A percentile compares a stretch with the other conserved stretches of the same genome.
These are phyloP conservation scores for Chaetodon trifascialis DNA, from an alignment of 2,113 vertebrate species.

Conservation along the genomic window DNA sequence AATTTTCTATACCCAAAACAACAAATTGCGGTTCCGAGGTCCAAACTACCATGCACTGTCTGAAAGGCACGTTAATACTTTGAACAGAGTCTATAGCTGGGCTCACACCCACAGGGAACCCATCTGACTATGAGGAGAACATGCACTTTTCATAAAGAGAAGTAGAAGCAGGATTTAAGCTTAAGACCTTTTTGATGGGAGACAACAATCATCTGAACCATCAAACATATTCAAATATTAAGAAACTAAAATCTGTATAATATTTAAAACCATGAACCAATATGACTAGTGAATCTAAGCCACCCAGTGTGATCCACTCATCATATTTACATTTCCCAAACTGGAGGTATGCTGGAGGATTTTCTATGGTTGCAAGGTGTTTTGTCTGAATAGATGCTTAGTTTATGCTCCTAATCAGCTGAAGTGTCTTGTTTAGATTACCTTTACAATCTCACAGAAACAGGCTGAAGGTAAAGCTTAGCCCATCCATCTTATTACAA, in stretches of 20 bases:
- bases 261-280: neutral
- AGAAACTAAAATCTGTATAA: neutral
- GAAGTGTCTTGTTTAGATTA: slow-evolving; percentile 57
- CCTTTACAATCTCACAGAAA: slow-evolving; percentile 51
- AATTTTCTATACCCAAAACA: neutral
- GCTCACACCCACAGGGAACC: neutral
- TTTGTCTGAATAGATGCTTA: slow-evolving; percentile 23
- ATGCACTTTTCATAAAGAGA: neutral
- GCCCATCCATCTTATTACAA: slow-evolving; percentile 61
- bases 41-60: neutral
- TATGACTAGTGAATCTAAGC: neutral
- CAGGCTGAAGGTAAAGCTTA: slow-evolving; percentile 46
- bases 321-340: slow-evolving; percentile 17
- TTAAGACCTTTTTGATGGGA: neutral
- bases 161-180: neutral
- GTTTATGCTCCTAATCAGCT: slow-evolving; percentile 51
- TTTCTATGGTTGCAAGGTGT: slow-evolving; percentile 6
- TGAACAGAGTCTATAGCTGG: too few species aligned
- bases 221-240: neutral
- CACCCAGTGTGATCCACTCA: neutral
- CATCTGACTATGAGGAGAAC: neutral
- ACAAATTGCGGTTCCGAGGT: neutral
- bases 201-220: neutral
- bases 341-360: neutral
- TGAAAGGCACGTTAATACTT: neutral